Percentiles rank a stretch among this genome's conserved stretches.
Evolutionary conservation across 2,797 vertebrate genomes (phyloP).

Genomic region (Buceros bicornis): DNA sequence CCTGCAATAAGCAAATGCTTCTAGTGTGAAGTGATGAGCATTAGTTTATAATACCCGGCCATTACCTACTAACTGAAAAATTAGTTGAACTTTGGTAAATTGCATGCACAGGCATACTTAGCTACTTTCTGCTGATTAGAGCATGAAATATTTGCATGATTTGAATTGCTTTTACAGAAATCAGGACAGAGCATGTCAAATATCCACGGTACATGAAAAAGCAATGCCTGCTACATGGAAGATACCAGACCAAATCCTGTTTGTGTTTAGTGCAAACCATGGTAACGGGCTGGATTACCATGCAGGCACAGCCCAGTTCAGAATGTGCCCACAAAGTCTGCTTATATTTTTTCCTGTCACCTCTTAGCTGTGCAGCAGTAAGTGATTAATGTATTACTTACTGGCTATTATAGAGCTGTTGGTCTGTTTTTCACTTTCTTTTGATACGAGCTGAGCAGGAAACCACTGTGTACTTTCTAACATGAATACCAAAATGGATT

Average conservation of each 20-base stretch:
- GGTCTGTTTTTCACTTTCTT: conserved; percentile 44
- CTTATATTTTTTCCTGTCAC: conserved; percentile 20
- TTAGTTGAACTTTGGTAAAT: conserved; percentile 64
- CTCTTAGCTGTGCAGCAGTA: background rate
- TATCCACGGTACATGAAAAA: conserved; percentile 15
- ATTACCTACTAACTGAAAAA: conserved; percentile 67
- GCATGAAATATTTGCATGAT: conserved; percentile 47
- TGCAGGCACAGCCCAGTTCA: conserved; percentile 2
- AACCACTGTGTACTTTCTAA: background rate
- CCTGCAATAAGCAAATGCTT: conserved; percentile 62
- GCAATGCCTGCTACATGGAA: background rate
- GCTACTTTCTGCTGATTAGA: conserved; percentile 47
- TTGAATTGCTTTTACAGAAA: conserved; percentile 61
- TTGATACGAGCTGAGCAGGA: background rate
- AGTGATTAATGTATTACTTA: conserved; percentile 55
- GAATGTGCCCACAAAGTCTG: background rate
- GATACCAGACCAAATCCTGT: conserved; percentile 3
- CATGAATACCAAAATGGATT: conserved; percentile 10
- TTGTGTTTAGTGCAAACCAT: background rate
- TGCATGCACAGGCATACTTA: conserved; percentile 42
- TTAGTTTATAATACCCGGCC: conserved; percentile 68
- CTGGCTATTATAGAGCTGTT: conserved; percentile 19
- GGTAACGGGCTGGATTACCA: background rate
- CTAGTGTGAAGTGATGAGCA: conserved; percentile 51
- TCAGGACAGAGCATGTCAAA: conserved; percentile 44